Percentiles rank a stretch among this genome's conserved stretches.
These are phyloP conservation scores for Gallinago solitaria DNA, from an alignment of 2,797 vertebrate genomes.

Conservation along the genomic window DNA sequence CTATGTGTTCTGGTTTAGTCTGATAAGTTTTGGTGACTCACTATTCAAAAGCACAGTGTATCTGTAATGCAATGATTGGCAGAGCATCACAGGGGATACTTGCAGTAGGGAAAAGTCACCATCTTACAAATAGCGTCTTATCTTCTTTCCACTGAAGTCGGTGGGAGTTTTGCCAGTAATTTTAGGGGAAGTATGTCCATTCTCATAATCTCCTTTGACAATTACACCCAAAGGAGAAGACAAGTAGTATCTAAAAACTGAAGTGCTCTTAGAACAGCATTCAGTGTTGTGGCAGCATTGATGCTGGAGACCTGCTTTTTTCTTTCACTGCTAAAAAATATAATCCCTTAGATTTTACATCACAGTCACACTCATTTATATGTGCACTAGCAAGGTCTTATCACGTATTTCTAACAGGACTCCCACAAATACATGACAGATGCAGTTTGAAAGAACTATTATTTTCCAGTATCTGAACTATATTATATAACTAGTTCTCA, in stretches of 20 bases:
- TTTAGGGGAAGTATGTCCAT: not conserved
- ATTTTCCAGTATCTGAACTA: not conserved
- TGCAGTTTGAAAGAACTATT: not conserved
- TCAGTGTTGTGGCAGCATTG: not conserved
- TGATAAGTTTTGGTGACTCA: not conserved
- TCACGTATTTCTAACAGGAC: not conserved
- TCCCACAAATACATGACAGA: not conserved
- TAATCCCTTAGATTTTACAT: not conserved
- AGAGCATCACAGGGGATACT: not conserved
- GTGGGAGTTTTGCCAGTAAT: not conserved
- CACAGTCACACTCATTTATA: not conserved
- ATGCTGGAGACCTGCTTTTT: not conserved
- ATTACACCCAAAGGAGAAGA: not conserved
- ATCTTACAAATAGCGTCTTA: not conserved
- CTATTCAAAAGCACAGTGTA: not conserved
- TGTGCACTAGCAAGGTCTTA: not conserved
- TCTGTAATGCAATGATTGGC: not conserved
- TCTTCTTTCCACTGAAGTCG: not conserved
- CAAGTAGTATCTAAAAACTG: not conserved
- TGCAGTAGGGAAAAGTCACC: not conserved
- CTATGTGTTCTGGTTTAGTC: not conserved
- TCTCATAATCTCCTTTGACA: not conserved
- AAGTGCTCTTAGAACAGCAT: not conserved
- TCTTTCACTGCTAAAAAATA: not conserved
- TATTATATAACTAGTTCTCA: not conserved